phyloP scores from a whole-genome alignment of 1,140 invertebrate species.

The Aphelenchoides fujianensis region DNA sequence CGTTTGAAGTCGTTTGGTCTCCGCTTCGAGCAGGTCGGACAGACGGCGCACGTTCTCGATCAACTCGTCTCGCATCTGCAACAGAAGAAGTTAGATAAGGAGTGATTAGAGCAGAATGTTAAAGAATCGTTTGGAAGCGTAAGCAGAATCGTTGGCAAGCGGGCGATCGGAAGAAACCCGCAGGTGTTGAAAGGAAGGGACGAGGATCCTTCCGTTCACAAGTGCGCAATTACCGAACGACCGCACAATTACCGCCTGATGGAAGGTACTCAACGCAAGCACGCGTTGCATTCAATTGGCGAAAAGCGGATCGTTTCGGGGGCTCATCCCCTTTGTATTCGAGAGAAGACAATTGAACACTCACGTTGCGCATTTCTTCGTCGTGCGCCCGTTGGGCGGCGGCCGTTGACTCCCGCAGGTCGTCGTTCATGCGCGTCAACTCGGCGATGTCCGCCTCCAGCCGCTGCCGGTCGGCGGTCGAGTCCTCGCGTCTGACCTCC shows the following conservation, averaged over 20 bases:
- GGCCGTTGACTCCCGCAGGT: background rate
- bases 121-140: too few species aligned
- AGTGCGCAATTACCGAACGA: too few species aligned
- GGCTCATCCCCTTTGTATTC: too few species aligned
- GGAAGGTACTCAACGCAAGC: too few species aligned
- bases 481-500: background rate
- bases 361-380: constrained; percentile 14
- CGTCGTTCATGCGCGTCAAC: background rate
- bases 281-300: too few species aligned
- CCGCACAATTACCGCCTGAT: too few species aligned
- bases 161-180: too few species aligned
- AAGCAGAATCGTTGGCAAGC: too few species aligned
- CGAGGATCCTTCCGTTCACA: too few species aligned
- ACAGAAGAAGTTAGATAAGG: background rate
- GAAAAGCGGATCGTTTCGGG: too few species aligned
- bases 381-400: background rate
- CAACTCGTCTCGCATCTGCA: constrained; percentile 4
- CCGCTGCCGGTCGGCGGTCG: background rate
- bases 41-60: constrained; percentile 5
- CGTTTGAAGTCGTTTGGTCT: constrained; percentile 18
- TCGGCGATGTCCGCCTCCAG: constrained; percentile 14
- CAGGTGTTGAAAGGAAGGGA: too few species aligned
- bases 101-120: background rate
- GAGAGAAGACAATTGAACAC: too few species aligned
- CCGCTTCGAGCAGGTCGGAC: constrained; percentile 17